Conservation (phyloP, 1,140 invertebrate genomes). For the Zeugodacus cucurbitae region DNA sequence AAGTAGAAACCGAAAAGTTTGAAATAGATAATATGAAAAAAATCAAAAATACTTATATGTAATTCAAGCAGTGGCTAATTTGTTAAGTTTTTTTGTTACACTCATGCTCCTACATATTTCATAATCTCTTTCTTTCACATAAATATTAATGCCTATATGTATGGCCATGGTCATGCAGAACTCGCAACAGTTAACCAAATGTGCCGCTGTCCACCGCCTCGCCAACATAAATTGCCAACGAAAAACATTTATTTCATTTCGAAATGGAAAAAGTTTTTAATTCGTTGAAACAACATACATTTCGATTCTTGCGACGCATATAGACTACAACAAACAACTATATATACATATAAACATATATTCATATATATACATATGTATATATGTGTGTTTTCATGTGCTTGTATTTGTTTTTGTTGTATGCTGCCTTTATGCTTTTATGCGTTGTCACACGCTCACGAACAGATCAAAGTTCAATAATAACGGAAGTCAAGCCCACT, state of each 20-base stretch:
- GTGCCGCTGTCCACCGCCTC: too few relatives aligned
- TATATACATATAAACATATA: not conserved
- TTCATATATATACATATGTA: not conserved
- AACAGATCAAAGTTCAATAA: constrained; percentile 33
- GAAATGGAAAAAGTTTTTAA: constrained; percentile 40
- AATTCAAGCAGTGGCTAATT: too few relatives aligned
- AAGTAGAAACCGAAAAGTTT: too few relatives aligned
- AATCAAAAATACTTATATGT: too few relatives aligned
- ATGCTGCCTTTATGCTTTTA: not conserved
- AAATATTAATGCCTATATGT: not conserved
- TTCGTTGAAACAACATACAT: not conserved
- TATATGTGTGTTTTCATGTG: not conserved
- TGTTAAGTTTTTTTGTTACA: too few relatives aligned
- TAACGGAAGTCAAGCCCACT: constrained; percentile 35
- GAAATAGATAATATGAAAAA: too few relatives aligned
- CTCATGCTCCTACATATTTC: too few relatives aligned
- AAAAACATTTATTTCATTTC: constrained; percentile 35
- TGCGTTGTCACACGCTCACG: constrained; percentile 10
- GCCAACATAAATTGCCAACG: not conserved
- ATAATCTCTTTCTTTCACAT: too few relatives aligned
- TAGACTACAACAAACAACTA: not conserved
- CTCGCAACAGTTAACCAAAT: too few relatives aligned
- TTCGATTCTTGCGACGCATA: not conserved
- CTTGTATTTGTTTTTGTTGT: not conserved
- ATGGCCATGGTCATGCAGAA: not conserved